Conservation (phyloP, 2,888 invertebrate species). For the Machimus rusticus region DNA sequence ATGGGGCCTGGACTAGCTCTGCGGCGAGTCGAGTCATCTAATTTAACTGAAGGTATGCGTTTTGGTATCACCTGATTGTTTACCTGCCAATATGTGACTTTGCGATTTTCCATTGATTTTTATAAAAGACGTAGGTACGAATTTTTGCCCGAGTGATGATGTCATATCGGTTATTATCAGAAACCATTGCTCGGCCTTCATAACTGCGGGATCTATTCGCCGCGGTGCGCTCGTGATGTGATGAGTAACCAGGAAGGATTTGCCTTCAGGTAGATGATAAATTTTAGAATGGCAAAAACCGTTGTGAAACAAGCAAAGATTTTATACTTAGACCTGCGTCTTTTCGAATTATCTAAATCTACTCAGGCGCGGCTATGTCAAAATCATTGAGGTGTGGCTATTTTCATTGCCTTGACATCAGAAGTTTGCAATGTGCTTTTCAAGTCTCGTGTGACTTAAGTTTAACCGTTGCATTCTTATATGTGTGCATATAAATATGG, state of each 20-base stretch:
- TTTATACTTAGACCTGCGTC: background rate
- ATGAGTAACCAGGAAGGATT: background rate
- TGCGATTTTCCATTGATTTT: background rate
- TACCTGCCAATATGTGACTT: conserved; percentile 4
- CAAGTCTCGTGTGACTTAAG: background rate
- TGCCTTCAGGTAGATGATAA: background rate
- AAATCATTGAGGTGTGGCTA: background rate
- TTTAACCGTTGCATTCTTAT: background rate
- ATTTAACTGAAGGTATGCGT: conserved; percentile 7
- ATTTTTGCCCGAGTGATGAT: background rate
- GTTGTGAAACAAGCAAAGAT: background rate
- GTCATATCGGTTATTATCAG: background rate
- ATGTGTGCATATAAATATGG: background rate
- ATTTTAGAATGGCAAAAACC: background rate
- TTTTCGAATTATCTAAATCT: background rate
- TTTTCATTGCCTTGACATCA: background rate
- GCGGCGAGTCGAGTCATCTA: conserved; percentile 1
- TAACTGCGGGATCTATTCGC: background rate
- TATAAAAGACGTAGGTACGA: background rate
- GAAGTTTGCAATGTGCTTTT: background rate
- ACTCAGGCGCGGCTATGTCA: background rate
- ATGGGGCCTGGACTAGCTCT: conserved; percentile 11
- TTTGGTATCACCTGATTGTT: conserved; percentile 1
- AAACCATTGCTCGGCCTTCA: background rate
- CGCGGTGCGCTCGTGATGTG: background rate